Conservation (phyloP, 53 echinoderm and acorn worm species). For the Hippasteria phrygiana region DNA sequence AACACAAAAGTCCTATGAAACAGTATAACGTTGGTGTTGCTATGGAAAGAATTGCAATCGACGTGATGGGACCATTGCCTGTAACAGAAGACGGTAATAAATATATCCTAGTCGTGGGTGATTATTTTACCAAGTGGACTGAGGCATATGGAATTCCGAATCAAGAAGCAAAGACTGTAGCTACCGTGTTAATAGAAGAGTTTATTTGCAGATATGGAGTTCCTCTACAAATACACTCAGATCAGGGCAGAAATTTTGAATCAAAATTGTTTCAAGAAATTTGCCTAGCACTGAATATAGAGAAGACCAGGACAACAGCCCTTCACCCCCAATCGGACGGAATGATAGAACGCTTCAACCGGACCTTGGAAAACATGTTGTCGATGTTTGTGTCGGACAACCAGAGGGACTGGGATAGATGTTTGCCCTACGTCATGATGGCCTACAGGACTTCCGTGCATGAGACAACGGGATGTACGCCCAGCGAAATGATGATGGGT, state of each 20-base stretch:
- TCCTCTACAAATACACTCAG: slow-evolving; percentile 43
- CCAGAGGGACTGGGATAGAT: no score
- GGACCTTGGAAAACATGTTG: no score
- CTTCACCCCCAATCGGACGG: no score
- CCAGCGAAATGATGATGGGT: no score
- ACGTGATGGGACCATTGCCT: slow-evolving; percentile 60
- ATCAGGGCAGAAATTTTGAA: slow-evolving; percentile 46
- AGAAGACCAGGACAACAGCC: no score
- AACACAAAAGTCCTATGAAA: background rate
- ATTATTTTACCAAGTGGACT: slow-evolving; percentile 63
- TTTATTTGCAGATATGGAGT: slow-evolving; percentile 55
- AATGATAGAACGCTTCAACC: no score
- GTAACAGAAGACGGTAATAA: slow-evolving; percentile 29
- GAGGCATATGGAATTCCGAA: slow-evolving; percentile 56
- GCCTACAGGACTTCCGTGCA: no score
- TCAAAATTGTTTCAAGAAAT: slow-evolving; percentile 36
- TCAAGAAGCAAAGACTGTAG: slow-evolving; percentile 61
- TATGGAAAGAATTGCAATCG: slow-evolving; percentile 65
- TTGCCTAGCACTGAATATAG: slow-evolving; percentile 15
- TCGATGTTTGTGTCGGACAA: no score
- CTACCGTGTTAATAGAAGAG: slow-evolving; percentile 33
- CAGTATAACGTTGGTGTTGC: slow-evolving; percentile 44
- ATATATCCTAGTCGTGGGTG: no score
- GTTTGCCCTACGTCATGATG: no score
- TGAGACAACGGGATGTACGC: no score